A percentile compares a stretch with the other conserved stretches of the same genome.
Evolutionary conservation across 2,888 invertebrate species (phyloP).

Genomic region (Megastigmus dorsalis): DNA sequence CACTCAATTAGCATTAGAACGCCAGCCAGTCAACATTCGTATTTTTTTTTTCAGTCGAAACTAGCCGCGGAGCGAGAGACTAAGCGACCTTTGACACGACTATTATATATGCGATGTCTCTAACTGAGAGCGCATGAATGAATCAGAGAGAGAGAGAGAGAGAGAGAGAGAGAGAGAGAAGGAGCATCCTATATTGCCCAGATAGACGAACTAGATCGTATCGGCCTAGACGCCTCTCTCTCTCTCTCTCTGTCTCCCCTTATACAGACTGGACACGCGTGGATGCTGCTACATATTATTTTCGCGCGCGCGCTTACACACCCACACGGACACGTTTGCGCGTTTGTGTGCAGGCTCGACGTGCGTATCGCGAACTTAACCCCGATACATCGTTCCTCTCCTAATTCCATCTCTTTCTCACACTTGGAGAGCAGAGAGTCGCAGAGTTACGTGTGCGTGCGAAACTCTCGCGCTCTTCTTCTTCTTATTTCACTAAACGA

Average conservation of each 20-base stretch:
- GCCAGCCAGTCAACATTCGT: conserved; percentile 23
- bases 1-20: conserved; percentile 15
- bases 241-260: background rate
- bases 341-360: too few relatives aligned
- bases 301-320: too few relatives aligned
- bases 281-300: background rate
- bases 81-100: too few relatives aligned
- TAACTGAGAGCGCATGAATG: background rate
- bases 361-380: conserved; percentile 47
- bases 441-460: too few relatives aligned
- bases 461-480: too few relatives aligned
- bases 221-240: conserved; percentile 29
- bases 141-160: background rate
- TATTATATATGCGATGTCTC: too few relatives aligned
- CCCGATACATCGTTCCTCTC: conserved; percentile 26
- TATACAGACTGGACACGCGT: background rate
- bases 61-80: too few relatives aligned
- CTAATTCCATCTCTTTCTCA: conserved; percentile 10
- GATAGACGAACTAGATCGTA: conserved; percentile 26
- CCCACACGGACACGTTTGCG: too few relatives aligned
- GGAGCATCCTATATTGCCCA: background rate
- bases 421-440: background rate
- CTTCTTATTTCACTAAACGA: too few relatives aligned
- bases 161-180: conserved; percentile 14
- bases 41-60: too few relatives aligned